Conservation (phyloP, 2,797 vertebrate genomes). For the Natrix natrix region DNA sequence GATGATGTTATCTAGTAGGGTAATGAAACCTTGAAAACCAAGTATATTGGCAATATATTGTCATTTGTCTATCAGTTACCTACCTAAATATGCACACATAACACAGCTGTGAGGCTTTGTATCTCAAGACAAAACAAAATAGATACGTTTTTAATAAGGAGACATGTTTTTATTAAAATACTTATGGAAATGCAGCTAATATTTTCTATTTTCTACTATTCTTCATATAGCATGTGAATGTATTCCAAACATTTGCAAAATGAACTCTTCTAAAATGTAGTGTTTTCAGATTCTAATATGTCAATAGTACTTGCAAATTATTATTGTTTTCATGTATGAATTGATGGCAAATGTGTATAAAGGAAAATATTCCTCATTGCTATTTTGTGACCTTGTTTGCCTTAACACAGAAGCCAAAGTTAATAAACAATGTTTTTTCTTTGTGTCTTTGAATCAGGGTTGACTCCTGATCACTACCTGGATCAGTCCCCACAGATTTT, state of each 20-base stretch:
- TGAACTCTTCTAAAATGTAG: not conserved
- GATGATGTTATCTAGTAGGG: not conserved
- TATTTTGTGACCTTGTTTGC: not conserved
- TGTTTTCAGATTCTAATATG: not conserved
- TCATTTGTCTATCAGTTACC: not conserved
- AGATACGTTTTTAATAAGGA: not conserved
- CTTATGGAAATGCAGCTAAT: not conserved
- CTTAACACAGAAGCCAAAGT: not conserved
- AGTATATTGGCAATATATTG: not conserved
- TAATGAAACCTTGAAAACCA: not conserved
- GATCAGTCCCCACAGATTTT: not conserved
- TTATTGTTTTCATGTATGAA: not conserved
- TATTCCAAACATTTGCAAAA: not conserved
- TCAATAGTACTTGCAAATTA: not conserved
- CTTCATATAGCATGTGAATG: not conserved
- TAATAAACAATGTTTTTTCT: not conserved
- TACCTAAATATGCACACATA: not conserved
- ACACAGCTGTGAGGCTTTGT: not conserved
- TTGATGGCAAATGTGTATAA: not conserved
- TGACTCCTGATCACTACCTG: not conserved
- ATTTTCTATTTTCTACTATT: constrained; percentile 8
- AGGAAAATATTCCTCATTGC: not conserved
- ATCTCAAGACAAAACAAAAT: not conserved
- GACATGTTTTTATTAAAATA: not conserved
- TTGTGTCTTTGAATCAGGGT: not conserved